These are phyloP conservation scores for Ptilonorhynchus violaceus DNA, from an alignment of 2,113 vertebrate genomes.

Conservation along the genomic window DNA sequence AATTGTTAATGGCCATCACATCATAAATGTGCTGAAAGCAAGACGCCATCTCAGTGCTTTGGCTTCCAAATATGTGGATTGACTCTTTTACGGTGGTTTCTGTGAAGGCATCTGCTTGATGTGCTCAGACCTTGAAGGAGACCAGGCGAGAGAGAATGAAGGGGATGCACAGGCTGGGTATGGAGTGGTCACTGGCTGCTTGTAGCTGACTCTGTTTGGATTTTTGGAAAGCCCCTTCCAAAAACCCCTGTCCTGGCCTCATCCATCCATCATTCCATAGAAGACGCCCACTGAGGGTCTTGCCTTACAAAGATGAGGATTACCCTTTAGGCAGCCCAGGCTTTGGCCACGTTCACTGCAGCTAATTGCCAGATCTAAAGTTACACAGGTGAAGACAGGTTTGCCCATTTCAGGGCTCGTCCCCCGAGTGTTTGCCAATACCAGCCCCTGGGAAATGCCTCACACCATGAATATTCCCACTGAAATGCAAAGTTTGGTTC, in stretches of 20 bases:
- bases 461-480: background rate
- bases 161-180: background rate
- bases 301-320: background rate
- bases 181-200: background rate
- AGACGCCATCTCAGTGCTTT: constrained; percentile 20
- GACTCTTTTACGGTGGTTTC: background rate
- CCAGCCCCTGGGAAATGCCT: background rate
- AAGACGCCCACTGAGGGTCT: background rate
- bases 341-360: background rate
- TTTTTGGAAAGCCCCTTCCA: background rate
- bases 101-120: background rate
- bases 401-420: background rate
- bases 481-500: background rate
- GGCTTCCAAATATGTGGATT: constrained; percentile 63
- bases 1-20: constrained; percentile 1
- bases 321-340: background rate
- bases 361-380: background rate
- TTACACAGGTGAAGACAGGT: background rate
- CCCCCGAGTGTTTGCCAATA: rapidly evolving
- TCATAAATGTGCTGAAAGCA: constrained; percentile 10
- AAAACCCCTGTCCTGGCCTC: background rate
- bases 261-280: background rate
- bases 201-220: background rate
- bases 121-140: background rate
- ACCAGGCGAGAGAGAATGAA: background rate